Conservation (phyloP, 2,113 vertebrate species). For the Aegithalos caudatus region DNA sequence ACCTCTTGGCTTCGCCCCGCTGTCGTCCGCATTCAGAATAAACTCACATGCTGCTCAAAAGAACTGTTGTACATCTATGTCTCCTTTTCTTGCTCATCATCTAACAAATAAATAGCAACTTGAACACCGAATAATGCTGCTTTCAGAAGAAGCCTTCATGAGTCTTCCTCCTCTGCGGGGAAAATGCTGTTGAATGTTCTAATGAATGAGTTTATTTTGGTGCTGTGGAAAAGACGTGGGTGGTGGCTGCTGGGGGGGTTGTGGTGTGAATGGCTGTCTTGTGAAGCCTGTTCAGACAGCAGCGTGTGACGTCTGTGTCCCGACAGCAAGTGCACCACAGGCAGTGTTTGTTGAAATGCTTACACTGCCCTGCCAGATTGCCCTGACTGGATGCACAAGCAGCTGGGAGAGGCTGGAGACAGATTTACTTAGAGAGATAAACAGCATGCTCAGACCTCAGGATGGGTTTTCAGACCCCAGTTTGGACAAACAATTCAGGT, state of each 20-base stretch:
- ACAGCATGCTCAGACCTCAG: fast-evolving
- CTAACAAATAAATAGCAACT: not conserved
- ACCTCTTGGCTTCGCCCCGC: not conserved
- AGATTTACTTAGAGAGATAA: not conserved
- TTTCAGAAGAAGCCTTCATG: not conserved
- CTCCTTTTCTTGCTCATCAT: not conserved
- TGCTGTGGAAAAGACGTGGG: not conserved
- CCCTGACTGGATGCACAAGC: fast-evolving
- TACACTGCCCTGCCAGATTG: fast-evolving
- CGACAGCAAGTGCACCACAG: not conserved
- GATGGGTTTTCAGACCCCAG: fast-evolving
- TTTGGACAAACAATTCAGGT: fast-evolving
- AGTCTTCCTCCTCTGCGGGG: not conserved
- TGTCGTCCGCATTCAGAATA: fast-evolving
- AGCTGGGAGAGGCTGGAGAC: not conserved
- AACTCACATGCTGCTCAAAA: not conserved
- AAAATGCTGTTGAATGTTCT: not conserved
- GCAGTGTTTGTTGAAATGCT: not conserved
- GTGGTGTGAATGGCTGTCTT: conserved; percentile 5
- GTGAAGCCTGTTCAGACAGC: not conserved
- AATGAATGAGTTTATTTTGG: conserved; percentile 39
- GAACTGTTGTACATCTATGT: not conserved
- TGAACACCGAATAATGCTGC: not conserved
- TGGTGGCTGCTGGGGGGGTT: not conserved
- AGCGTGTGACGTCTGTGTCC: not conserved